Conservation (phyloP, 2,888 invertebrate genomes). For the Elmis aenea region DNA sequence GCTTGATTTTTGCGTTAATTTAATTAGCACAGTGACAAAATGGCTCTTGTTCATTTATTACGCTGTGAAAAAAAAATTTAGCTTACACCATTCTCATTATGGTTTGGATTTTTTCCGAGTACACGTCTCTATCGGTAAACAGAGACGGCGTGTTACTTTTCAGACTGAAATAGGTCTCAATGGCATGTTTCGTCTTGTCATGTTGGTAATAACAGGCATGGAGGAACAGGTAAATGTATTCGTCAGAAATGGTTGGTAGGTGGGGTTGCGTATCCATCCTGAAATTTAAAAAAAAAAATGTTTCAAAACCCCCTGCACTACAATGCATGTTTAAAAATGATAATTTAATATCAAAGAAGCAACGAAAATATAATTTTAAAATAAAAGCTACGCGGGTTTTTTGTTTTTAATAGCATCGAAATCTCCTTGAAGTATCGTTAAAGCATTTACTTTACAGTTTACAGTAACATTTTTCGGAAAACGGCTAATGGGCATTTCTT, state of each 20-base stretch:
- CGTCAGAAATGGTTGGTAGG: slow-evolving; percentile 57
- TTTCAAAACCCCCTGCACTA: neutral
- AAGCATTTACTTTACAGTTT: too few species aligned
- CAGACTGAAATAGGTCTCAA: slow-evolving; percentile 53
- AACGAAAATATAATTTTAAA: too few species aligned
- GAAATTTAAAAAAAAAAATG: slow-evolving; percentile 33
- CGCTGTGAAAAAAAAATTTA: too few species aligned
- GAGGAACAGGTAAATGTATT: slow-evolving; percentile 59
- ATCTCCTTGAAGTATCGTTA: too few species aligned
- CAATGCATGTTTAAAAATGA: neutral
- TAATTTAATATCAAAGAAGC: too few species aligned
- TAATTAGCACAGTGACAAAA: too few species aligned
- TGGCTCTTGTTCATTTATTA: too few species aligned
- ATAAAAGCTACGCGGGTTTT: too few species aligned
- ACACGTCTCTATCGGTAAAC: slow-evolving; percentile 56
- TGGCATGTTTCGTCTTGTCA: slow-evolving; percentile 47
- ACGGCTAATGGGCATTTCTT: too few species aligned
- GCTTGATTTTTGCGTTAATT: too few species aligned
- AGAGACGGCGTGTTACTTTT: slow-evolving; percentile 55
- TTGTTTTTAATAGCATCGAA: too few species aligned
- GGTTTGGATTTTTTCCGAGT: slow-evolving; percentile 49
- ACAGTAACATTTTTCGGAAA: too few species aligned
- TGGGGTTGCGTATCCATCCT: slow-evolving; percentile 60
- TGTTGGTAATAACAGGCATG: slow-evolving; percentile 54
- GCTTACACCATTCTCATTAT: slow-evolving; percentile 59